Percentiles rank a stretch among this genome's conserved stretches.
Conservation (phyloP, 2,797 vertebrate genomes). For the Helicolenus hilgendorfi region DNA sequence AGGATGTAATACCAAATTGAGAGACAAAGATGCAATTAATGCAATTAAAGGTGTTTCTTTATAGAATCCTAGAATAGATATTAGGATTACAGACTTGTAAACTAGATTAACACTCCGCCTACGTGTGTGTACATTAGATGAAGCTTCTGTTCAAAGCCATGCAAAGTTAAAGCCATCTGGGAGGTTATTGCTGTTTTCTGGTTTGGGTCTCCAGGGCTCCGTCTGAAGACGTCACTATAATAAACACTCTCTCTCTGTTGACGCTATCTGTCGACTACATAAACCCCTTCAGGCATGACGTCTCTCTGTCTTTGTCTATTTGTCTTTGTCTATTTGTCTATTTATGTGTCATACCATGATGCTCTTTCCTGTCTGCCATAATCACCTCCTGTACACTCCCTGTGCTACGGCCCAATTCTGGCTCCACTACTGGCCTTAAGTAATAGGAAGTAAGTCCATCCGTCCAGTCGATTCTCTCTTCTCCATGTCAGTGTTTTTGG, state of each 20-base stretch:
- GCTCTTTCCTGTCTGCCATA: slow-evolving; percentile 83
- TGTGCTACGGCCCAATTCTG: slow-evolving; percentile 83
- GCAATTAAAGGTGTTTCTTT: background rate
- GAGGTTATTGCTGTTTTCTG: slow-evolving; percentile 89
- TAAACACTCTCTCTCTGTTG: slow-evolving; percentile 41
- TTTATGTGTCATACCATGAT: slow-evolving; percentile 78
- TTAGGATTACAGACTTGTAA: background rate
- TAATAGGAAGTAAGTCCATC: slow-evolving; percentile 92
- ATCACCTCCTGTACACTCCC: slow-evolving; percentile 74
- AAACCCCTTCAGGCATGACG: slow-evolving; percentile 81
- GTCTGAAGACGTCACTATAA: slow-evolving; percentile 38
- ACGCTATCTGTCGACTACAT: slow-evolving; percentile 58
- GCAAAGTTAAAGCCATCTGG: slow-evolving; percentile 90
- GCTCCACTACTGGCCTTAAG: slow-evolving; percentile 86
- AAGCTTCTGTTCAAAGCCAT: slow-evolving; percentile 69
- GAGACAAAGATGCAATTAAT: background rate
- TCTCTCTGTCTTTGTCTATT: slow-evolving; percentile 83
- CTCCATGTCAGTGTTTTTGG: slow-evolving; percentile 40
- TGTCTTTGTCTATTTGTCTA: slow-evolving; percentile 79
- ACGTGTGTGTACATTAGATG: background rate
- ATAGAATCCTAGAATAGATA: background rate
- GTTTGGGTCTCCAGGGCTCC: slow-evolving; percentile 68
- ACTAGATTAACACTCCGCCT: background rate
- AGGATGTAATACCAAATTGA: background rate
- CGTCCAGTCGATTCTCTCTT: slow-evolving; percentile 31